These are phyloP conservation scores for Pseudochromis fuscus DNA, from an alignment of 2,797 vertebrate species.

Conservation along the genomic window DNA sequence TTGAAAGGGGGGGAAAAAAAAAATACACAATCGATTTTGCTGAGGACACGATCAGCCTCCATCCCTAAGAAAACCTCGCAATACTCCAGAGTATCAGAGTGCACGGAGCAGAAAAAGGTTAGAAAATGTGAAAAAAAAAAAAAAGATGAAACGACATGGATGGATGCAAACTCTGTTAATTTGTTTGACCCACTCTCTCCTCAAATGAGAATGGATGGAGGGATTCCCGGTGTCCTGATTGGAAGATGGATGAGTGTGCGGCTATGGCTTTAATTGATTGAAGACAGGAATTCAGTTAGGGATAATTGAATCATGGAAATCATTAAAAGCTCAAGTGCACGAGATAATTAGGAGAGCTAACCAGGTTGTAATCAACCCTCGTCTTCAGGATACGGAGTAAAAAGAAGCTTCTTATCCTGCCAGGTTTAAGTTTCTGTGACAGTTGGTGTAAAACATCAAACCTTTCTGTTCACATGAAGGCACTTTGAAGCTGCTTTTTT, in stretches of 20 bases:
- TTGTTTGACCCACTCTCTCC: conserved; percentile 74
- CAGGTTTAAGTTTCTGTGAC: conserved; percentile 40
- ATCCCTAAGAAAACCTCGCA: background rate
- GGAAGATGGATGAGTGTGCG: conserved; percentile 82
- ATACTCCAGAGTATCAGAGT: conserved; percentile 28
- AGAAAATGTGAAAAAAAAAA: conserved; percentile 4
- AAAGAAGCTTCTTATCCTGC: conserved; percentile 62
- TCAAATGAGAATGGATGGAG: conserved; percentile 82
- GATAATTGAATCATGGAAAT: conserved; percentile 84
- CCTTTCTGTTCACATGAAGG: conserved; percentile 11
- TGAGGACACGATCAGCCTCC: background rate
- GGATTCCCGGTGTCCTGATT: conserved; percentile 78
- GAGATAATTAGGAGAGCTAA: conserved; percentile 77
- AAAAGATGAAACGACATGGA: conserved; percentile 60
- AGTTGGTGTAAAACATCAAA: conserved; percentile 33
- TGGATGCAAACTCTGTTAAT: conserved; percentile 77
- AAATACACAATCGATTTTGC: no score
- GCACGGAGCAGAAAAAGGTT: conserved; percentile 23
- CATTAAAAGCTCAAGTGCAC: conserved; percentile 83
- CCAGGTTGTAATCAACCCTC: conserved; percentile 77
- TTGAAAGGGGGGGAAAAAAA: no score
- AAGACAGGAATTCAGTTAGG: conserved; percentile 83
- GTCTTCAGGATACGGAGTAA: conserved; percentile 46
- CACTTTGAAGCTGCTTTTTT: conserved; percentile 48
- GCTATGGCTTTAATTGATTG: conserved; percentile 83